These are phyloP conservation scores for Agelastica alni DNA, from an alignment of 2,888 invertebrate genomes.

Conservation along the genomic window DNA sequence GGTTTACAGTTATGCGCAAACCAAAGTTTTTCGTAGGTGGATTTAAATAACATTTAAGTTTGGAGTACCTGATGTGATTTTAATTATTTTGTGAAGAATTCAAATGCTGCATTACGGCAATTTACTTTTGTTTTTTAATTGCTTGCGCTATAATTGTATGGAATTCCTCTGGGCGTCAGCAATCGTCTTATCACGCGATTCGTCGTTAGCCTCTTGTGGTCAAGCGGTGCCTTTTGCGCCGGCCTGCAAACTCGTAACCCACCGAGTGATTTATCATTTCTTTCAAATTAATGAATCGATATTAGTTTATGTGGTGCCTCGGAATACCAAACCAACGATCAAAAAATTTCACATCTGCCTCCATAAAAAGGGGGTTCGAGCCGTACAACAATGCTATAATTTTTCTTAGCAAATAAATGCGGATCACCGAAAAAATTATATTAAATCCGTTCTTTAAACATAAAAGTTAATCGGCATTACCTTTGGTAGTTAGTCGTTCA, in stretches of 20 bases:
- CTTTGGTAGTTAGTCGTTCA: too few relatives aligned
- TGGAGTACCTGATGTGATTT: too few relatives aligned
- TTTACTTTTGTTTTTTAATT: neutral
- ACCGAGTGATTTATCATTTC: slow-evolving; percentile 45
- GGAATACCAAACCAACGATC: slow-evolving; percentile 38
- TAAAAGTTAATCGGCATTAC: too few relatives aligned
- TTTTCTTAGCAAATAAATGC: too few relatives aligned
- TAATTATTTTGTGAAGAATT: neutral
- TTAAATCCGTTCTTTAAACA: too few relatives aligned
- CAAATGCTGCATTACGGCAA: neutral
- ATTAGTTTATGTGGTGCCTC: slow-evolving; percentile 45
- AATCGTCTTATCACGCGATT: slow-evolving; percentile 32
- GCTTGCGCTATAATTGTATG: slow-evolving; percentile 10
- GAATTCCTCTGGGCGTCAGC: slow-evolving; percentile 8
- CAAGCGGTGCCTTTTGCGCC: slow-evolving; percentile 24
- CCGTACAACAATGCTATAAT: too few relatives aligned
- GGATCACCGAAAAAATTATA: too few relatives aligned
- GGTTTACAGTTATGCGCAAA: too few relatives aligned
- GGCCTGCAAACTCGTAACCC: slow-evolving; percentile 28
- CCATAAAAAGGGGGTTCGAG: too few relatives aligned
- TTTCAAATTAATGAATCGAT: slow-evolving; percentile 48
- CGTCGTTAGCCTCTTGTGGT: slow-evolving; percentile 31
- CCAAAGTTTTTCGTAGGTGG: too few relatives aligned
- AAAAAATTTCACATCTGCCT: slow-evolving; percentile 46
- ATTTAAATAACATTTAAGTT: too few relatives aligned